phyloP scores from a whole-genome alignment of 2,888 invertebrate species.

The Keiferia lycopersicella region DNA sequence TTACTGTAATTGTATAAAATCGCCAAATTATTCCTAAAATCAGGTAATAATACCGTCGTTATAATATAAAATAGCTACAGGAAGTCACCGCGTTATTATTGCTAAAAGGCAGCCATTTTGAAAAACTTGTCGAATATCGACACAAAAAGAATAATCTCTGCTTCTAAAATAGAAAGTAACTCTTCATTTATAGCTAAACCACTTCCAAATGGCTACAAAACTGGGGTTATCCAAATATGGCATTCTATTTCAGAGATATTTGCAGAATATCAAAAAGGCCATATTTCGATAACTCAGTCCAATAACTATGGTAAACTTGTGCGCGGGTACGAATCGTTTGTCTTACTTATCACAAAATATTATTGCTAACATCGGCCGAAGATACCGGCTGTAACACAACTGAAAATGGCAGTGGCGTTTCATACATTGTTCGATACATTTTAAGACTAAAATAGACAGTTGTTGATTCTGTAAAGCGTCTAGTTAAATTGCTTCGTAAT shows the following conservation, averaged over 20 bases:
- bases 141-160: conserved; percentile 6
- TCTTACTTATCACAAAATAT: conserved; percentile 64
- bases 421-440: conserved; percentile 31
- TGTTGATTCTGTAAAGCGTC: conserved; percentile 60
- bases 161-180: not conserved
- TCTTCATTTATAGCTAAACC: not conserved
- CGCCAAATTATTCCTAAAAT: conserved; percentile 9
- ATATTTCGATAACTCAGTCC: not conserved
- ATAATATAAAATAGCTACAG: conserved; percentile 11
- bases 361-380: conserved; percentile 64
- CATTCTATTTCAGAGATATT: not conserved
- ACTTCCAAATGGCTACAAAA: not conserved
- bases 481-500: conserved; percentile 44
- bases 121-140: not conserved
- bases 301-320: conserved; percentile 43
- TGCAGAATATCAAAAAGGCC: not conserved
- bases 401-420: conserved; percentile 59
- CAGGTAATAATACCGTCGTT: conserved; percentile 7
- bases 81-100: conserved; percentile 8
- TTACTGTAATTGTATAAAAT: conserved; percentile 31
- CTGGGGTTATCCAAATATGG: not conserved
- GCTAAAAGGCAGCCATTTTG: conserved; percentile 18
- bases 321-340: conserved; percentile 56
- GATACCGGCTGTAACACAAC: conserved; percentile 46
- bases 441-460: conserved; percentile 48